Conservation (phyloP, 2,888 invertebrate species). For the Agonum fuliginosum region DNA sequence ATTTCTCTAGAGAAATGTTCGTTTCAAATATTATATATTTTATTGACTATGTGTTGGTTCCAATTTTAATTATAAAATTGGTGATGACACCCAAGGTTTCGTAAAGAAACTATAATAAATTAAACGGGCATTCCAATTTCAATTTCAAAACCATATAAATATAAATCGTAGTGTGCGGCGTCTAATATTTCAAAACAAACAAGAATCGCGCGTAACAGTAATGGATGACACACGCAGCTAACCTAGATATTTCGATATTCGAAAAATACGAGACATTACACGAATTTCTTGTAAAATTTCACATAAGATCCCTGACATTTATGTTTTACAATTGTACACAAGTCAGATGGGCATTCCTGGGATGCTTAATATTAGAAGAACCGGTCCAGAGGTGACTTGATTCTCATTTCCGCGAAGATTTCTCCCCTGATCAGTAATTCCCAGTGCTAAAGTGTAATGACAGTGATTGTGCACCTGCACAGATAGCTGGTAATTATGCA, state of each 20-base stretch:
- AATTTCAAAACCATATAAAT: conserved; percentile 38
- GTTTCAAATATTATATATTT: neutral
- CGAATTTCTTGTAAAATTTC: conserved; percentile 57
- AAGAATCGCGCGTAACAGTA: conserved; percentile 38
- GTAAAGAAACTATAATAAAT: conserved; percentile 10
- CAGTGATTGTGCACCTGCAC: conserved; percentile 9
- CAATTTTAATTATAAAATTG: neutral
- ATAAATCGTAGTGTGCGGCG: conserved; percentile 38
- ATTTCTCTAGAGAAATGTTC: too few relatives aligned
- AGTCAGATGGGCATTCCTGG: conserved; percentile 12
- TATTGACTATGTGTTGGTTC: neutral
- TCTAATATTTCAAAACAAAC: conserved; percentile 37
- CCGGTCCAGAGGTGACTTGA: conserved; percentile 23
- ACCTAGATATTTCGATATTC: conserved; percentile 54
- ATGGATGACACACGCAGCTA: conserved; percentile 40
- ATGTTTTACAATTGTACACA: conserved; percentile 50
- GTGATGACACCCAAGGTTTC: conserved; percentile 14
- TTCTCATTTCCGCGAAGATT: conserved; percentile 26
- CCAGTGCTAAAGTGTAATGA: neutral
- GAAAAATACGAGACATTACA: conserved; percentile 52
- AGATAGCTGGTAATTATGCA: conserved; percentile 10
- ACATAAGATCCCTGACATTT: conserved; percentile 56
- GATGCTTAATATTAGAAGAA: conserved; percentile 42
- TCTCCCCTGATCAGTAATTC: neutral
- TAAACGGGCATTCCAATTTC: conserved; percentile 23